Conservation (phyloP, 2,797 vertebrate species). For the Bryconaethiops microstoma region DNA sequence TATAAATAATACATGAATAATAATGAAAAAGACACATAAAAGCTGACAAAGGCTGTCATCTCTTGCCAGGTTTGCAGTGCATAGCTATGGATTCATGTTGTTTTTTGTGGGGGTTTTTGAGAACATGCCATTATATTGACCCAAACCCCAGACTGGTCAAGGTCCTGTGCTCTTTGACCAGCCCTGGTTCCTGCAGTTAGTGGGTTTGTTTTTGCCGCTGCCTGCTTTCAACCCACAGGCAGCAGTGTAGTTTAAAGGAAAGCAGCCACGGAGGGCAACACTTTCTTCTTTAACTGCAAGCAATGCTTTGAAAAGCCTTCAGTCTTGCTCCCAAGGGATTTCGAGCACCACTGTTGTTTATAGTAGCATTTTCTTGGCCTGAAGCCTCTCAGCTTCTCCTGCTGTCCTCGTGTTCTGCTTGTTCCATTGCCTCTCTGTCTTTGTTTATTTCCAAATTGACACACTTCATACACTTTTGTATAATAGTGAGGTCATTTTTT, state of each 20-base stretch:
- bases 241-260: slow-evolving; percentile 20
- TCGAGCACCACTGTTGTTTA: slow-evolving; percentile 22
- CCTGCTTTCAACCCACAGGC: slow-evolving; percentile 9
- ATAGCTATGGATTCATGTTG: neutral
- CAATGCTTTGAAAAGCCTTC: slow-evolving; percentile 36
- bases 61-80: neutral
- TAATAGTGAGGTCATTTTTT: too few relatives aligned
- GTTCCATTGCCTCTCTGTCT: too few relatives aligned
- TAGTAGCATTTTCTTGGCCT: slow-evolving; percentile 25
- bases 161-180: slow-evolving; percentile 6
- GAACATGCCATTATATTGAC: slow-evolving; percentile 8
- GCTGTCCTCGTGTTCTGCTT: neutral
- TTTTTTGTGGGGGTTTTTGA: neutral
- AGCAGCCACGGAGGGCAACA: slow-evolving; percentile 33
- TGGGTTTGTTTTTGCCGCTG: slow-evolving; percentile 3
- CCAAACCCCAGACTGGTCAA: neutral
- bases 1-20: neutral
- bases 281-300: slow-evolving; percentile 33
- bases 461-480: too few relatives aligned
- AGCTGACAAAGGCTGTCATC: neutral
- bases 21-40: neutral
- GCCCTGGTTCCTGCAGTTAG: neutral
- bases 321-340: slow-evolving; percentile 18
- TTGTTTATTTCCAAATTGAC: too few relatives aligned
- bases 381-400: neutral